A percentile compares a stretch with the other conserved stretches of the same genome.
Evolutionary conservation across 2,113 vertebrate genomes (phyloP).

Genomic region (Spheniscus mendiculus): DNA sequence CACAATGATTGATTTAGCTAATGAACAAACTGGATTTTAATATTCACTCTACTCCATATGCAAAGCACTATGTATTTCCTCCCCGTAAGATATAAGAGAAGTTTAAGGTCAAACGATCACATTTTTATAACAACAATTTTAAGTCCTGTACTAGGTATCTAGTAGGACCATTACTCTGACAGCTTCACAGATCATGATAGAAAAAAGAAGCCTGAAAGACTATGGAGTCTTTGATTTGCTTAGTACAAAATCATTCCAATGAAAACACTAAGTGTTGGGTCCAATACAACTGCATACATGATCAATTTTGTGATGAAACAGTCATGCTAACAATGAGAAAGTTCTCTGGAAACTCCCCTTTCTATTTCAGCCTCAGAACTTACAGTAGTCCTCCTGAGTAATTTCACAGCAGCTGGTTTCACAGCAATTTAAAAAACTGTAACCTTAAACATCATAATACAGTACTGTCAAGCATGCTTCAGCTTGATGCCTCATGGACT

Average conservation of each 20-base stretch:
- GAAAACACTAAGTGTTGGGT: neutral
- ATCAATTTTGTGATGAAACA: neutral
- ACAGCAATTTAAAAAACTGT: neutral
- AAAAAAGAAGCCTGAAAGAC: neutral
- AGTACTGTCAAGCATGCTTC: neutral
- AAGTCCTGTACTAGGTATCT: neutral
- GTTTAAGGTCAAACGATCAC: neutral
- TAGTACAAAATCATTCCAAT: neutral
- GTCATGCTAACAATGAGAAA: neutral
- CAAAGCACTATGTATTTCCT: neutral
- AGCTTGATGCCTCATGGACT: neutral
- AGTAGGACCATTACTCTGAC: neutral
- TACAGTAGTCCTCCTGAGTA: neutral
- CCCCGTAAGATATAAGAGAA: neutral
- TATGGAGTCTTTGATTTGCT: neutral
- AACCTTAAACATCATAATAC: neutral
- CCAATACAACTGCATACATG: neutral
- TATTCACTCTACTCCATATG: neutral
- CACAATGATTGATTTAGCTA: neutral
- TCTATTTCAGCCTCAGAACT: neutral
- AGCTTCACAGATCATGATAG: rapidly evolving
- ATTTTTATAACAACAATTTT: neutral
- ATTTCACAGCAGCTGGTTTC: neutral
- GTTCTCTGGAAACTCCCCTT: no score
- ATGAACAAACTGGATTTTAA: neutral